These are phyloP conservation scores for Apogon hyalosoma DNA, from an alignment of 2,797 vertebrate genomes.

Conservation along the genomic window DNA sequence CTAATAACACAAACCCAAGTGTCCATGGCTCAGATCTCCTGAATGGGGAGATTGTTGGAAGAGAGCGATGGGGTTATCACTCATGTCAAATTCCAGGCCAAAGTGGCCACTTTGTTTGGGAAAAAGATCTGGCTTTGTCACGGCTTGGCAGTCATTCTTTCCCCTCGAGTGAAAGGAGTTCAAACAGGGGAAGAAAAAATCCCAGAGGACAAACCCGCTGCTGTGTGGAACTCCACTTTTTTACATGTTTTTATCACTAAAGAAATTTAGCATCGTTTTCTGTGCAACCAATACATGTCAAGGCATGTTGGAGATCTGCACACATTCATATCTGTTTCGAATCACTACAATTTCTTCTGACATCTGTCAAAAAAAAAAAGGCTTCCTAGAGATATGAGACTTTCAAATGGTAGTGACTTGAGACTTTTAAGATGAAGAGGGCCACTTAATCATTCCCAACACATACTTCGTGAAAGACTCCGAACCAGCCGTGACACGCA, in stretches of 20 bases:
- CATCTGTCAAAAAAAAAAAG: constrained; percentile 25
- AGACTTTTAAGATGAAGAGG: constrained; percentile 72
- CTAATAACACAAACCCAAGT: constrained; percentile 71
- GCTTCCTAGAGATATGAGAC: constrained; percentile 23
- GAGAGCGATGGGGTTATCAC: constrained; percentile 67
- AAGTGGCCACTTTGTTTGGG: constrained; percentile 86
- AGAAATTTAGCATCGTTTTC: not conserved
- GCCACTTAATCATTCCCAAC: constrained; percentile 62
- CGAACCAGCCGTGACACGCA: constrained; percentile 51
- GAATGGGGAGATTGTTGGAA: constrained; percentile 66
- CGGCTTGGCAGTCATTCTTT: constrained; percentile 66
- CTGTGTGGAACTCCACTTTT: not conserved
- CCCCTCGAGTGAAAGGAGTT: constrained; percentile 64
- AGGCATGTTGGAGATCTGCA: not conserved
- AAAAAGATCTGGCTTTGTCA: constrained; percentile 79
- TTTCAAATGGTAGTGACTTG: constrained; percentile 47
- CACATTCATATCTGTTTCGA: constrained; percentile 5
- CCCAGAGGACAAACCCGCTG: constrained; percentile 10
- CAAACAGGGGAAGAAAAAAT: constrained; percentile 65
- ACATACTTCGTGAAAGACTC: constrained; percentile 44
- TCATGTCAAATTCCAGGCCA: constrained; percentile 81
- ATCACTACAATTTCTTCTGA: constrained; percentile 9
- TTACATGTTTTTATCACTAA: constrained; percentile 10
- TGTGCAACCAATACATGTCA: not conserved
- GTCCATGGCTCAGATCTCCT: constrained; percentile 73